Evolutionary conservation across 2,113 vertebrate genomes (phyloP).

Genomic region (Petromus typicus): DNA sequence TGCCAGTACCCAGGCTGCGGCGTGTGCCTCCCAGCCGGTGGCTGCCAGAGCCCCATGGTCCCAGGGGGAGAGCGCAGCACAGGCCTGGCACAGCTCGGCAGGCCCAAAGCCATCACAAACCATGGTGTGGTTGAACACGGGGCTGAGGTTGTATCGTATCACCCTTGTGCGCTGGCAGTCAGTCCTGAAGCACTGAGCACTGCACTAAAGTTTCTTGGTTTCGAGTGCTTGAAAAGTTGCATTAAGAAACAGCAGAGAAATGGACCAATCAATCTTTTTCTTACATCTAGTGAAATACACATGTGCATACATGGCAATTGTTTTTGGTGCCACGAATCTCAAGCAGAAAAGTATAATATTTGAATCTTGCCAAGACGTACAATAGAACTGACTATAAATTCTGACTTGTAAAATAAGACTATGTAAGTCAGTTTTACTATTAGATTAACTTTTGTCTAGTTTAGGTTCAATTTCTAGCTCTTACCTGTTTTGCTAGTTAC

Average conservation of each 20-base stretch:
- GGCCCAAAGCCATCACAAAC: conserved; percentile 96
- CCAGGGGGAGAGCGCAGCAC: conserved; percentile 96
- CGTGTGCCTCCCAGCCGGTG: conserved; percentile 92
- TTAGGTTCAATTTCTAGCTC: not conserved
- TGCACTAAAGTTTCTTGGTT: conserved; percentile 45
- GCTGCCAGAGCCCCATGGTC: conserved; percentile 90
- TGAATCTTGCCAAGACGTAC: not conserved
- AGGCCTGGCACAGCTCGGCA: conserved; percentile 93
- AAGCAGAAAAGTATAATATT: not conserved
- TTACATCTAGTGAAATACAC: not conserved
- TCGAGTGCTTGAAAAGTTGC: not conserved
- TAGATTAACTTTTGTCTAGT: not conserved
- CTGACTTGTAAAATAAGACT: not conserved
- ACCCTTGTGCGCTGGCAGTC: conserved; percentile 94
- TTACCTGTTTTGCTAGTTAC: not conserved
- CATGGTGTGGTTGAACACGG: conserved; percentile 98
- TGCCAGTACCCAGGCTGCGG: conserved; percentile 93
- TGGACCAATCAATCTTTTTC: not conserved
- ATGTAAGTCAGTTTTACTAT: not conserved
- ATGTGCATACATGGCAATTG: not conserved
- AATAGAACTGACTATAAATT: not conserved
- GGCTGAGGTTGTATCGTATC: conserved; percentile 91
- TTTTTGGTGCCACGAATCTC: not conserved
- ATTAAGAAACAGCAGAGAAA: conserved; percentile 11
- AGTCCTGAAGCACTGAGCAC: conserved; percentile 94